These are phyloP conservation scores for Epinephelus fuscoguttatus DNA, from an alignment of 2,113 vertebrate genomes.

Conservation along the genomic window DNA sequence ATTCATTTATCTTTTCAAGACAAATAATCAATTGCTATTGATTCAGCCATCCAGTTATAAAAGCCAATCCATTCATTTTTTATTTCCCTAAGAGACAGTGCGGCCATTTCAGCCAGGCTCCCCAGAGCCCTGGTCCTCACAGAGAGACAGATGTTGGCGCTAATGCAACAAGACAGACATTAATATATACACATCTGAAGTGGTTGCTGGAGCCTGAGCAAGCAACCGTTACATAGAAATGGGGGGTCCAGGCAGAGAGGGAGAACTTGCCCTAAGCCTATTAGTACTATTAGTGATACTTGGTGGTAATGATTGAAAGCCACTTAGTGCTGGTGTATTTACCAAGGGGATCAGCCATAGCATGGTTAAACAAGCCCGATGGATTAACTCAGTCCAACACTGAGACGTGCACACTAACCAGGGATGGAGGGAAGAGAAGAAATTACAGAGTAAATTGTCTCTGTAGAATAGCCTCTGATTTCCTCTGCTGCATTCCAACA, in stretches of 20 bases:
- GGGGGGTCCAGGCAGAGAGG: slow-evolving; percentile 28
- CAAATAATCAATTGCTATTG: slow-evolving; percentile 56
- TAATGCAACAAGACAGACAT: slow-evolving; percentile 67
- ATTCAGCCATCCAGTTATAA: slow-evolving; percentile 43
- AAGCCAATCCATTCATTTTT: slow-evolving; percentile 63
- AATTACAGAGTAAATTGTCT: too few relatives aligned
- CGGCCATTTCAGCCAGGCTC: slow-evolving; percentile 31
- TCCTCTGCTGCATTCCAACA: too few relatives aligned
- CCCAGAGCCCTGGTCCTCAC: neutral
- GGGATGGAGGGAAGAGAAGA: too few relatives aligned
- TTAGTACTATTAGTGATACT: slow-evolving; percentile 73
- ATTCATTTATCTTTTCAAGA: slow-evolving; percentile 11
- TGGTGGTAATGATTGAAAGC: slow-evolving; percentile 77
- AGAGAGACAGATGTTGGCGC: slow-evolving; percentile 54
- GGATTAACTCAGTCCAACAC: slow-evolving; percentile 61
- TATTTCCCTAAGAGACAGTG: slow-evolving; percentile 49
- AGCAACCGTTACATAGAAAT: slow-evolving; percentile 40
- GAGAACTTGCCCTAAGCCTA: slow-evolving; percentile 69
- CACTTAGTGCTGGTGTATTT: slow-evolving; percentile 74
- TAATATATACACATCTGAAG: slow-evolving; percentile 40
- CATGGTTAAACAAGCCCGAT: slow-evolving; percentile 68
- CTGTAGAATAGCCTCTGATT: too few relatives aligned
- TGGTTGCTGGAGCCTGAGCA: slow-evolving; percentile 30
- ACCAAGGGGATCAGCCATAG: slow-evolving; percentile 71
- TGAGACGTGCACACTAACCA: neutral